A percentile compares a stretch with the other conserved stretches of the same genome.
Conservation (phyloP, 2,888 invertebrate genomes). For the Leistus spinibarbis region DNA sequence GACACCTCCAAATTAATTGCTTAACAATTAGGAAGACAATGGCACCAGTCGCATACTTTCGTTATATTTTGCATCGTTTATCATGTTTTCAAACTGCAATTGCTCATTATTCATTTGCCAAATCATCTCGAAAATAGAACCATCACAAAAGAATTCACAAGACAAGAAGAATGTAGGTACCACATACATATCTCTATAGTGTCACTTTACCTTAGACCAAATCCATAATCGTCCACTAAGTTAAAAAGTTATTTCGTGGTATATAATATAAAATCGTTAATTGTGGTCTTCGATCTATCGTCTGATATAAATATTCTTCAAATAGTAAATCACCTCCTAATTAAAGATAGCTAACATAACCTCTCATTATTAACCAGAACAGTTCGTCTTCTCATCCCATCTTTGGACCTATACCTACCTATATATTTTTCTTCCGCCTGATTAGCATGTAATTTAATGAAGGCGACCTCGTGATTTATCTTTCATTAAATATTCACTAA, state of each 20-base stretch:
- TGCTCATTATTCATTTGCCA: background rate
- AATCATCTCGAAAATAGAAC: too few species aligned
- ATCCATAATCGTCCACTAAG: too few species aligned
- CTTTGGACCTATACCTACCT: background rate
- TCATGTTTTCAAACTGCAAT: background rate
- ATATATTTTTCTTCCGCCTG: background rate
- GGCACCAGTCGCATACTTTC: background rate
- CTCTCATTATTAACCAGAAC: background rate
- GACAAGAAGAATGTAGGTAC: too few species aligned
- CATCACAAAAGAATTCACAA: too few species aligned
- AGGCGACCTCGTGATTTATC: background rate
- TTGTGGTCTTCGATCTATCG: too few species aligned
- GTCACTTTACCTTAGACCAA: too few species aligned
- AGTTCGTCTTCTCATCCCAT: background rate
- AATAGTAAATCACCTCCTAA: too few species aligned
- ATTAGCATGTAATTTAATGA: background rate
- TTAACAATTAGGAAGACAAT: background rate
- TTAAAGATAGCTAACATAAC: too few species aligned
- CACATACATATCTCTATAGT: too few species aligned
- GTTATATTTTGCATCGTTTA: background rate
- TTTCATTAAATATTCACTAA: background rate
- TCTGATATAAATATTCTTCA: too few species aligned
- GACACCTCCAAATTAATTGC: background rate
- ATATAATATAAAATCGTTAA: too few species aligned
- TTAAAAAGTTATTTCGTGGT: too few species aligned